These are phyloP conservation scores for Elanus axillaris DNA, from an alignment of 2,113 vertebrate genomes.

Conservation along the genomic window DNA sequence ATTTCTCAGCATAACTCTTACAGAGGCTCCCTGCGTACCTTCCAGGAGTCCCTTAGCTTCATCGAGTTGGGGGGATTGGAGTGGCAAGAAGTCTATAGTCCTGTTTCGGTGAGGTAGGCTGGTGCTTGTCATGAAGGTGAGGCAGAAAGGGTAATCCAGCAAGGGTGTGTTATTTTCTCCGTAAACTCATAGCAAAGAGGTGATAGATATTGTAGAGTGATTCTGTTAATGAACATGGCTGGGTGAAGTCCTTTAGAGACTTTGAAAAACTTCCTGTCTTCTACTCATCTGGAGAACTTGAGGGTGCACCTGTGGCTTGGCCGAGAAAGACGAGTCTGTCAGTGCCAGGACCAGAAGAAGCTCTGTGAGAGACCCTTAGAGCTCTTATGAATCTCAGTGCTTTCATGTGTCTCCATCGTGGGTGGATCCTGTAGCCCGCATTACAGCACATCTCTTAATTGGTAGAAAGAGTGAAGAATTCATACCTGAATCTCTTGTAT, in stretches of 20 bases:
- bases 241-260: neutral
- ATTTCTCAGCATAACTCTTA: neutral
- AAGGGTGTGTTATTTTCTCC: neutral
- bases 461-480: neutral
- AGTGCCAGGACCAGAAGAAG: neutral
- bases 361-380: neutral
- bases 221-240: neutral
- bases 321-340: neutral
- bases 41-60: neutral
- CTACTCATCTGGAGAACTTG: neutral
- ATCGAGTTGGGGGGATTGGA: neutral
- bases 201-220: neutral
- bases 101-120: neutral
- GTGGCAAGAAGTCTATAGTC: neutral
- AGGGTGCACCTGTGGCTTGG: neutral
- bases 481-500: neutral
- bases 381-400: neutral
- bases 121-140: rapidly evolving
- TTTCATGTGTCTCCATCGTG: neutral
- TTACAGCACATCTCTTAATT: neutral
- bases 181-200: neutral
- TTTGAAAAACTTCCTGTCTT: neutral
- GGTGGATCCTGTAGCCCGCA: neutral
- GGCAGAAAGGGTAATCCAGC: neutral
- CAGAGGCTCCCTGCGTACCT: neutral